Base-by-base conservation (phyloP, 2,113 vertebrate species). In the Lophura nycthemera region DNA sequence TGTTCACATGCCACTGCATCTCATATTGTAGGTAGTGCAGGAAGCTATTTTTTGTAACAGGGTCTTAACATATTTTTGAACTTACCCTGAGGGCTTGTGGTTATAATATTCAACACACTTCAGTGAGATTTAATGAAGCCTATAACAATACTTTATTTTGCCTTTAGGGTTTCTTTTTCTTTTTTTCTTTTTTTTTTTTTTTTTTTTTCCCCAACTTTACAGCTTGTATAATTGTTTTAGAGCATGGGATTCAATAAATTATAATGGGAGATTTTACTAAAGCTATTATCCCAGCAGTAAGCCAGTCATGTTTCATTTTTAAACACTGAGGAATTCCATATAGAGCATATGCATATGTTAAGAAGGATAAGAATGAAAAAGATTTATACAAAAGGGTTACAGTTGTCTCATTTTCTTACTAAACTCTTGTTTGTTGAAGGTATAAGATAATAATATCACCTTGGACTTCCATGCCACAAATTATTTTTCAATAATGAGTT, bases 301-400 rank as follows among this genome's bases (percentile, higher is more conserved):
- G 19, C 61, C 43, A 94, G 64, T 27, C 20, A 77, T 1, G 0
- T 29, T 72, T 36, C 42, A 30, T 72, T 87, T 67, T 69, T 73
- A 87, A 87, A 84, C 30, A 74, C 24, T 13, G 73, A 43, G 25
- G 56, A 71, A 63, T 85, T 83, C 20, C 40, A 45, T 34, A 21
- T 64, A 38, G 13, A 78, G 34, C 11, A 19, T 38, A 12, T 69
- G 13, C 30, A 19, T 32, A 6, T 38, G 16, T 21, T 48, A 80
- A 86, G n/a, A 89, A 86, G 47, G 22, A 24, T 60, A 77, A 78
- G 83, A 93, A 85, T 42, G 1, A 61, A 78, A 57, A 71, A 56
- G 3, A 11, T 78, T 65, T 61, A 19, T 19, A 59, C 6, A 47
- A 64, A 65, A 5, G 20, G 10, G 3, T 85, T 71, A 42, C 30